Base-by-base conservation (phyloP, 2,888 invertebrate species). In the Mimas tiliae region DNA sequence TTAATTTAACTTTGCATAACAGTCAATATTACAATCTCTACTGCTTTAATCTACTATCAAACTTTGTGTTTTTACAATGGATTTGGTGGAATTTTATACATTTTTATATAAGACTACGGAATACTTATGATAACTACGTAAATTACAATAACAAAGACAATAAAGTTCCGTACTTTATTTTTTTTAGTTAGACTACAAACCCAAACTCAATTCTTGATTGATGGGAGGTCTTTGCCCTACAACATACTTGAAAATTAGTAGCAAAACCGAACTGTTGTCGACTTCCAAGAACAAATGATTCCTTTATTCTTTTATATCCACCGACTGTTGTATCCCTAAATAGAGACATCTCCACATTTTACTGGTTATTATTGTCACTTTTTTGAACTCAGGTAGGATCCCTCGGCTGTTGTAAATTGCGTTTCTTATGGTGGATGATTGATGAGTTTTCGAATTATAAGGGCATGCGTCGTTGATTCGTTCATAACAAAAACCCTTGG, bases 271-370 rank as follows among this genome's bases (percentile, higher is more conserved):
- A 38, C 55, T 58, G 38, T 58, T 58, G 38, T 58, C 12, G 38
- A 71, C 67, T 85, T 84, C 85, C 74, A 74, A 74, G 85, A 84
- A 85, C 82, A 81, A 83, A 84, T 82, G 50, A 45, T 27, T 62
- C 34, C 55, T 8, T 55, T 47, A 58, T 58, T 65, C 48, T 47
- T 58, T 63, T 52, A 50, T 33, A 52, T 62, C 45, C 64, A 67
- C 70, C 69, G 67, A 85, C 79, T 83, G 53, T 50, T 50, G 50
- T 19, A 42, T 38, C 81, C 84, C 88, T 90, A 91, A 90, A 93
- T 91, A 90, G 89, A 93, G 91, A 90, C 83, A 85, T 93, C 45
- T 45, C 87, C 82, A 85, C 82, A 87, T 82, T 87, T 88, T 84
- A 87, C 83, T 82, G 85, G 80, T 76, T 76, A 79, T 86, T 86